Evolutionary conservation across 2,888 invertebrate genomes (phyloP).

Genomic region (Epicampocera succincta): DNA sequence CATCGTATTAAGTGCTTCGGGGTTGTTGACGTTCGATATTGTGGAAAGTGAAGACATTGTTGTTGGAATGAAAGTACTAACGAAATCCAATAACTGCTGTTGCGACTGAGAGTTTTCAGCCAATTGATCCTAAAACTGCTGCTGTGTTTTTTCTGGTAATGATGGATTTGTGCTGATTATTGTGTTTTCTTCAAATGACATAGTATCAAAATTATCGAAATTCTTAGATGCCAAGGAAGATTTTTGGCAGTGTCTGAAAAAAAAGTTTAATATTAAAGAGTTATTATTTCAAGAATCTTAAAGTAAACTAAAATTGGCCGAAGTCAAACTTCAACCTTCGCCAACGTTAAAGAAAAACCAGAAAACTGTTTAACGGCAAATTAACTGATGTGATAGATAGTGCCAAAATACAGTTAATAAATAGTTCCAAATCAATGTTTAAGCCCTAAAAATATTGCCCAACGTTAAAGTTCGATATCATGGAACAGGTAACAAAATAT

Average conservation of each 20-base stretch:
- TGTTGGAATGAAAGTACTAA: constrained; percentile 18
- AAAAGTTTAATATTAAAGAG: background rate
- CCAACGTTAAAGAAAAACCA: too few relatives aligned
- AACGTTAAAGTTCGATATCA: too few relatives aligned
- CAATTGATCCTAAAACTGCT: constrained; percentile 41
- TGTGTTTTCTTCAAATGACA: constrained; percentile 55
- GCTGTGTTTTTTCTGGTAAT: constrained; percentile 39
- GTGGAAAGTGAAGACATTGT: constrained; percentile 42
- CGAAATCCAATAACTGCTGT: constrained; percentile 20
- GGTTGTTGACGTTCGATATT: constrained; percentile 7
- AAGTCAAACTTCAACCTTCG: too few relatives aligned
- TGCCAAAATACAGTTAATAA: too few relatives aligned
- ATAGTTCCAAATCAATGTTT: too few relatives aligned
- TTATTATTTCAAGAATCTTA: too few relatives aligned
- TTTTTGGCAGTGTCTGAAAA: constrained; percentile 67
- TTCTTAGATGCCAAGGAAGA: constrained; percentile 47
- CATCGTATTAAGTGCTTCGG: constrained; percentile 28
- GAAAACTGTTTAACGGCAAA: too few relatives aligned
- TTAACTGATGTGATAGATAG: too few relatives aligned
- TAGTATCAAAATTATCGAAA: constrained; percentile 61
- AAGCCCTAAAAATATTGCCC: too few relatives aligned
- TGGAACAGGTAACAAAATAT: too few relatives aligned
- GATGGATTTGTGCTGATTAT: constrained; percentile 35
- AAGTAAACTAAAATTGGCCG: too few relatives aligned
- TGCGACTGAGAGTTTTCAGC: constrained; percentile 16